phyloP scores from a whole-genome alignment of 2,888 invertebrate genomes.

The Chrysotoxum bicinctum region DNA sequence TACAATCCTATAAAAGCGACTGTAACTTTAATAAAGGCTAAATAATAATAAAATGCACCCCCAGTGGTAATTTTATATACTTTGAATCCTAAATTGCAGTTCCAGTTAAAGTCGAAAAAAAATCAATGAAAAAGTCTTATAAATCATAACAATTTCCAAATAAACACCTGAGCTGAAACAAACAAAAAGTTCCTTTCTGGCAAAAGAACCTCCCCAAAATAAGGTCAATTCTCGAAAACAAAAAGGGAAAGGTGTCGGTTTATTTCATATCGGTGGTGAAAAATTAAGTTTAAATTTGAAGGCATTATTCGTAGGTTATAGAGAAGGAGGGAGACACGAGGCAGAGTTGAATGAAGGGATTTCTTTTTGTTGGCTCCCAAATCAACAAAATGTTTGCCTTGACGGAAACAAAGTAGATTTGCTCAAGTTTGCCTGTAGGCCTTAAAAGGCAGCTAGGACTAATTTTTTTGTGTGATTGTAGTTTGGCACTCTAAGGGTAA shows the following conservation, averaged over 20 bases:
- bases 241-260: constrained; percentile 9
- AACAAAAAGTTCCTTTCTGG: background rate
- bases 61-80: constrained; percentile 10
- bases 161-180: constrained; percentile 16
- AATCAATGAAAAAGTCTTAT: constrained; percentile 46
- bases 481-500: background rate
- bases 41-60: constrained; percentile 31
- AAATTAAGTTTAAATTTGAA: constrained; percentile 41
- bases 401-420: constrained; percentile 66
- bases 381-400: constrained; percentile 56
- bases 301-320: background rate
- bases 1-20: constrained; percentile 15
- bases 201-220: background rate
- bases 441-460: constrained; percentile 30
- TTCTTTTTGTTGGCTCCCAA: constrained; percentile 15
- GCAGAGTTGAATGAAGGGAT: background rate
- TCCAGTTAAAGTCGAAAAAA: constrained; percentile 7
- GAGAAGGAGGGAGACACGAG: background rate
- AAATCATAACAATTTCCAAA: constrained; percentile 62
- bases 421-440: constrained; percentile 53
- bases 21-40: constrained; percentile 48
- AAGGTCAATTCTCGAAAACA: background rate
- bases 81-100: constrained; percentile 36
- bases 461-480: constrained; percentile 19
- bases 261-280: constrained; percentile 25